Base-by-base conservation (phyloP, 2,113 vertebrate genomes). In the Ciconia stormi region DNA sequence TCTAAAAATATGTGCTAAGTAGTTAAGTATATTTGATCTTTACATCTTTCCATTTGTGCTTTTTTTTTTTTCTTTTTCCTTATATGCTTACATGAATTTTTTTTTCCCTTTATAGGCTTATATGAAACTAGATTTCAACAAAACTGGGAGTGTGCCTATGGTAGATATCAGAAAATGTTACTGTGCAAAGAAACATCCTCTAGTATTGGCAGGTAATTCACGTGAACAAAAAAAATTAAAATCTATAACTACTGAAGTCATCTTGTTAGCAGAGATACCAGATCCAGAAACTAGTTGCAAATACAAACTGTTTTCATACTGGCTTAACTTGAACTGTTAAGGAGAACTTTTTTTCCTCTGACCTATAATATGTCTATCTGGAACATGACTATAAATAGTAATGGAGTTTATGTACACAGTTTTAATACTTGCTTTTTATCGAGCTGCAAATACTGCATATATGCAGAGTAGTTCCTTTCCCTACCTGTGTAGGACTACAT, bases 61-160 rank as follows among this genome's bases (percentile, higher is more conserved):
- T 16, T 19, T 42, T 56, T 42, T 56, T 62, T 77, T 69, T 73
- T 50, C n/a, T 65, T 82, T 81, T 95, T 19, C 11, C 26, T 67
- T 76, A n/a, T 49, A 98, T 98, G 95, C 97, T 81, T 98, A 98
- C 84, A 96, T 98, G 94, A 98, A 4, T 49, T 42, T 71, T 67
- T 56, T 42, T 67, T 59, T 42, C 38, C 71, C 69, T 83, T 62
- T 87, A 11, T 52, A 99, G 98, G 98, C 98, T 86, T 99, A 98
- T 91, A 98, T 98, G 98, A 99, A 99, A 97, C 93, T 99, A 59
- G 98, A 99, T 96, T 99, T 98, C 90, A 98, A 91, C 96, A 99
- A 98, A 98, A 98, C 98, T 52, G 98, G 98, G 49, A 96, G 49
- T 4, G 96, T 98, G 29, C 79, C 98, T 86, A 52, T 98, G 78